Base-by-base conservation (phyloP, 2,113 vertebrate species). In the Helogale parvula region DNA sequence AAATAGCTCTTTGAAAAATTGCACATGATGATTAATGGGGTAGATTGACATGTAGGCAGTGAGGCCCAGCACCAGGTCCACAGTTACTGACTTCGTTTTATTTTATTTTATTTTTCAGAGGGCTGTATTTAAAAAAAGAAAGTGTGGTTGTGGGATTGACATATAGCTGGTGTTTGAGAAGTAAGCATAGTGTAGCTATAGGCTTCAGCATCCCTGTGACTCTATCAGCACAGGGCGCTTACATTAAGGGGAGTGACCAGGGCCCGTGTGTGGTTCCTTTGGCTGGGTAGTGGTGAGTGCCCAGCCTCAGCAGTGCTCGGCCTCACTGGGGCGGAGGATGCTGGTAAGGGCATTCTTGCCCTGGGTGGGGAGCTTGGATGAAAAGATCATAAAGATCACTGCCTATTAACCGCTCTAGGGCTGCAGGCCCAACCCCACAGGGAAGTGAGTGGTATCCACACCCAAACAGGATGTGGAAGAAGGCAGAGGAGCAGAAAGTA, bases 1-100 rank as follows among this genome's bases (percentile, higher is more conserved):
- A 76, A 97, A 94, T 68, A 94, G 96, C 31, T 94, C 97, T 95
- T 97, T 1, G 12, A 60, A 88, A 97, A 85, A 72, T 66, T 52
- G 4, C 69, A 27, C n/a, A 3, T 74, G 96, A 68, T 96, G 90
- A 96, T 88, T 93, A 94, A 88, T 25, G 1, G 74, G 71, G 83
- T 81, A 57, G 68, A n/a, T 63, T 97, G 66, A 91, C 98, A 86
- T 14, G 69, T 41, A 63, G 38, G 38, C 81, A 33, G 17, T 13
- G 66, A 90, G 41, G 6, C 52, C 94, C 95, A 86, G 45, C 19
- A 54, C 41, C 60, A 77, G 33, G 52, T 77, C 80, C 93, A 0
- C 35, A 85, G 76, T 54, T 93, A 97, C 81, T 9, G 69, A 52
- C 82, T 82, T 93, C 31, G 25, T 88, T 94, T 93, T 93, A 54